Conservation (phyloP, 2,797 vertebrate species). For the Vireo griseus region DNA sequence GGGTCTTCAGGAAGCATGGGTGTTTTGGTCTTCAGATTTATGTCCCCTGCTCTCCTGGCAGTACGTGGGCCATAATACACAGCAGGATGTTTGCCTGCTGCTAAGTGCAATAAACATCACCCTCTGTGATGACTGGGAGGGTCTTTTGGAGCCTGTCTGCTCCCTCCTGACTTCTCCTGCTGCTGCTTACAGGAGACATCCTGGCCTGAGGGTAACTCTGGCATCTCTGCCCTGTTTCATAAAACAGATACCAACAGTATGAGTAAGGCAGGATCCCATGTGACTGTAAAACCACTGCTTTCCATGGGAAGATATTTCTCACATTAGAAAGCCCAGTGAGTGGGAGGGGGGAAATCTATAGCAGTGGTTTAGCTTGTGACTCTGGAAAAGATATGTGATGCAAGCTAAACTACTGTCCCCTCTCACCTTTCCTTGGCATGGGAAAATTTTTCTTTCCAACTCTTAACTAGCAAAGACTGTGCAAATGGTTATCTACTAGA, state of each 20-base stretch:
- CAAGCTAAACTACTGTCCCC: neutral
- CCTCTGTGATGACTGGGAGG: neutral
- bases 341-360: slow-evolving; percentile 11
- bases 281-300: slow-evolving; percentile 22
- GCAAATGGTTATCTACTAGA: neutral
- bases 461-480: neutral
- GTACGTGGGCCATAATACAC: neutral
- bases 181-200: neutral
- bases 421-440: neutral
- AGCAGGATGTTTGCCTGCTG: neutral
- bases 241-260: neutral
- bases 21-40: neutral
- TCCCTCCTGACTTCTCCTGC: neutral
- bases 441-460: neutral
- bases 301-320: slow-evolving; percentile 42
- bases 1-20: neutral
- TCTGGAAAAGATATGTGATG: slow-evolving; percentile 15
- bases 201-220: neutral
- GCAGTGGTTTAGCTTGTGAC: slow-evolving; percentile 13
- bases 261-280: slow-evolving; percentile 44
- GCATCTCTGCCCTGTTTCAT: neutral
- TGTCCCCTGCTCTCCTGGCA: neutral
- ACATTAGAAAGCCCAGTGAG: neutral
- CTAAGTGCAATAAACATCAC: neutral
- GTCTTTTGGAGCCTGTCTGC: neutral